Evolutionary conservation across 2,888 invertebrate genomes (phyloP).

Genomic region (Stenoptilia bipunctidactyla): DNA sequence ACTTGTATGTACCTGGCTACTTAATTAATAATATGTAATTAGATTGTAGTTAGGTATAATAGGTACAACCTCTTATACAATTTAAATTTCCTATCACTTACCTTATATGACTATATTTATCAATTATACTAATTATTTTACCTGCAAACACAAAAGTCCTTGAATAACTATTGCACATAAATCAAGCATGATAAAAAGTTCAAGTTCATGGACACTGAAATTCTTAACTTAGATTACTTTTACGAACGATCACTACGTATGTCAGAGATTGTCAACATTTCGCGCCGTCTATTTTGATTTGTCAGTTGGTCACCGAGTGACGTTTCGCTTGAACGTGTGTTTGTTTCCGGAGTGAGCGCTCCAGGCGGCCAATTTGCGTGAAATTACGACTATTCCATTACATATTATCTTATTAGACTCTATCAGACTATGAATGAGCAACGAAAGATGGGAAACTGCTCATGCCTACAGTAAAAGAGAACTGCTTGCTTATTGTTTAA

Average conservation of each 20-base stretch:
- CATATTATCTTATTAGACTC: slow-evolving; percentile 42
- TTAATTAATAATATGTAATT: no score
- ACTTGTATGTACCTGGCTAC: no score
- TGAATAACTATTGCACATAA: slow-evolving; percentile 13
- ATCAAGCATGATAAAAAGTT: slow-evolving; percentile 20
- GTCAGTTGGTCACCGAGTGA: slow-evolving; percentile 53
- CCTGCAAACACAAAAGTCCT: no score
- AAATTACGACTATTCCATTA: slow-evolving; percentile 62
- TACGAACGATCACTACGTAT: slow-evolving; percentile 31
- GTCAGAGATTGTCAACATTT: slow-evolving; percentile 21
- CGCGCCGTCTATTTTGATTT: slow-evolving; percentile 20
- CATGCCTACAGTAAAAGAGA: slow-evolving; percentile 32
- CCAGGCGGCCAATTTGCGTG: slow-evolving; percentile 48
- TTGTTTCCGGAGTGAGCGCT: slow-evolving; percentile 23
- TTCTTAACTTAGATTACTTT: slow-evolving; percentile 16
- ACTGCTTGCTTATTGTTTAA: slow-evolving; percentile 23
- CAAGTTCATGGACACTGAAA: slow-evolving; percentile 44
- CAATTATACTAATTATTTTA: no score
- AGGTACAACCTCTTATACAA: no score
- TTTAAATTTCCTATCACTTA: no score
- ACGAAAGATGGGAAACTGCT: slow-evolving; percentile 33
- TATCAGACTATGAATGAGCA: slow-evolving; percentile 31
- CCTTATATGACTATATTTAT: no score
- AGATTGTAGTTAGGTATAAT: no score
- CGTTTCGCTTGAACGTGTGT: slow-evolving; percentile 43